These are phyloP conservation scores for Torymus auratus DNA, from an alignment of 2,888 invertebrate species.

Conservation along the genomic window DNA sequence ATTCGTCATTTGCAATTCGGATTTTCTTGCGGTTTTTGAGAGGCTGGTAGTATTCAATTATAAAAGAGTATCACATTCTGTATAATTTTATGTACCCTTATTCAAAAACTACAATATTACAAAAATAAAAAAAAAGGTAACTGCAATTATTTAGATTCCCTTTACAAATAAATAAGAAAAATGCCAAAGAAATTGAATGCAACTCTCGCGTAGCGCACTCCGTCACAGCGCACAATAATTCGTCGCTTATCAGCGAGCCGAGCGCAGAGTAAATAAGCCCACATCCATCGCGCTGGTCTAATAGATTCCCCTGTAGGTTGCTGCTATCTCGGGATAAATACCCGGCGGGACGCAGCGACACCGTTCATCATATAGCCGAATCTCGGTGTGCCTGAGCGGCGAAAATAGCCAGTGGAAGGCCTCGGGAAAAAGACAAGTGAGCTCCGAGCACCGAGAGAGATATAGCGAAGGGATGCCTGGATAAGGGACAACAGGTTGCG, in stretches of 20 bases:
- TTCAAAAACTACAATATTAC: background rate
- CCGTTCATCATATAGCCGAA: conserved; percentile 70
- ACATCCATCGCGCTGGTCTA: conserved; percentile 64
- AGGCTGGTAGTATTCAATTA: too few relatives aligned
- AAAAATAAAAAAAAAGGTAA: too few relatives aligned
- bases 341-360: conserved; percentile 66
- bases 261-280: conserved; percentile 67
- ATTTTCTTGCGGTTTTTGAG: too few relatives aligned
- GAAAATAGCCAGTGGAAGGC: background rate
- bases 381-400: background rate
- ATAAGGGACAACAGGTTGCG: background rate
- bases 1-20: too few relatives aligned
- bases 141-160: too few relatives aligned
- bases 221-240: conserved; percentile 57
- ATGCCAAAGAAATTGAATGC: too few relatives aligned
- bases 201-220: too few relatives aligned
- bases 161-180: too few relatives aligned
- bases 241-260: conserved; percentile 61
- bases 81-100: too few relatives aligned
- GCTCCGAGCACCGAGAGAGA: background rate
- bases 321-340: conserved; percentile 71
- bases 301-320: conserved; percentile 68
- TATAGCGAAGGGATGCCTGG: conserved; percentile 2
- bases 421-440: conserved; percentile 26
- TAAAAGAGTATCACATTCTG: too few relatives aligned